Base-by-base conservation (phyloP, 2,888 invertebrate genomes). In the Scaptomyza tumidula region DNA sequence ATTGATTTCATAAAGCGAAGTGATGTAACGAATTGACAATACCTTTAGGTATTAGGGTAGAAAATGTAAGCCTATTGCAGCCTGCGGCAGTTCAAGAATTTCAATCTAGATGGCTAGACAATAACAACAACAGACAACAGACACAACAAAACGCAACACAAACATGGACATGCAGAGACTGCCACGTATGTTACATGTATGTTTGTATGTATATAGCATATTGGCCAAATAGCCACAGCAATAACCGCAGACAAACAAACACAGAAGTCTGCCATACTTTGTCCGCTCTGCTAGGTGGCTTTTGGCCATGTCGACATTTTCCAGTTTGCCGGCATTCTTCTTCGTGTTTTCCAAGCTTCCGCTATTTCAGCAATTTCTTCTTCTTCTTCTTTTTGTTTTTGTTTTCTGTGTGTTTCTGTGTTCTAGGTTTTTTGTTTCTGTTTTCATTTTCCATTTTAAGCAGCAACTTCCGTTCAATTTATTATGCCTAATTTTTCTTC, bases 381-480 rank as follows among this genome's bases (percentile, higher is more conserved):
- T 29, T 54, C 49, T 31, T 27, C 9, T 45, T 45, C 9, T 41
- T 3, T 3, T 11, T 4, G 33, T 44, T 52, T 72, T 62, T 43
- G 41, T 44, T 39, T 29, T 55, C n/a, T 44, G 31, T 44, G 33
- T 35, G 24, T 24, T 19, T 11, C 41, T 41, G 2, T 14, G 14
- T 14, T 14, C 1, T 39, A 3, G 39, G 29, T 16, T 65, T 44
- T 39, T 57, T 46, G 60, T 60, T 46, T 19, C 35, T 63, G 61
- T 60, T 64, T 59, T 54, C 61, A 46, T 67, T 67, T 57, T 72
- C 69, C 72, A 71, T 80, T 88, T 86, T 71, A 78, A 87, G 81
- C 82, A 80, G 75, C 77, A 74, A 79, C 89, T 90, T 90, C 90
- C 89, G 86, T 81, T 81, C 86, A 90, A 89, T 90, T 90, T 89